A percentile compares a stretch with the other conserved stretches of the same genome.
phyloP scores from a whole-genome alignment of 2,888 invertebrate species.

The Merodon equestris region DNA sequence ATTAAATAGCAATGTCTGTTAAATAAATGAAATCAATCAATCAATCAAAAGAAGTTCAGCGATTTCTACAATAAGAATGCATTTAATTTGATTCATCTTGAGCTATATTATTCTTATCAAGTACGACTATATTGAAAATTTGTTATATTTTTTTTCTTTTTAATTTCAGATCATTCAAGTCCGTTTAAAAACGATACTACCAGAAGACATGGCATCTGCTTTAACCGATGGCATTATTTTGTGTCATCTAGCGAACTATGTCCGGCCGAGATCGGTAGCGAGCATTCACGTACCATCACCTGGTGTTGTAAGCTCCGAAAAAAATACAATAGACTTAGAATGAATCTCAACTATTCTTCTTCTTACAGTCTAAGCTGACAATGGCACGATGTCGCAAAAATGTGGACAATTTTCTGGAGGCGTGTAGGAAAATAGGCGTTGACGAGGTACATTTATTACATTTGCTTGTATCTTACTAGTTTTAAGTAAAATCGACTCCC shows the following conservation, averaged over 20 bases:
- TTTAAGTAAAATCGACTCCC: background rate
- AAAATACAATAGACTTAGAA: background rate
- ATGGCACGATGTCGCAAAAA: conserved; percentile 96
- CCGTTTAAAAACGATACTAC: conserved; percentile 92
- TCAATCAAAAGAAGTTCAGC: no score
- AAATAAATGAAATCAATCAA: no score
- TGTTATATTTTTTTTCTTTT: background rate
- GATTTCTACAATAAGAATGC: no score
- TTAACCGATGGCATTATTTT: conserved; percentile 95
- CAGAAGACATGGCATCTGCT: conserved; percentile 90
- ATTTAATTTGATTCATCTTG: no score
- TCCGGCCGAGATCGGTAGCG: conserved; percentile 92
- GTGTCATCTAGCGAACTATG: conserved; percentile 96
- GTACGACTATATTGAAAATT: no score
- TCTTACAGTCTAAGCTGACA: conserved; percentile 95
- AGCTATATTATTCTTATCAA: no score
- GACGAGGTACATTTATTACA: conserved; percentile 86
- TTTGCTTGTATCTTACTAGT: background rate
- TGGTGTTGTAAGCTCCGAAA: conserved; percentile 85
- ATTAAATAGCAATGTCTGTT: no score
- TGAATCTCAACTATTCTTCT: conserved; percentile 1
- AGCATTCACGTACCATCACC: conserved; percentile 97
- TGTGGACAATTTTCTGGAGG: conserved; percentile 97
- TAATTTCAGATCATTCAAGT: conserved; percentile 89
- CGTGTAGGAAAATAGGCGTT: conserved; percentile 95